Percentiles rank a stretch among this genome's conserved stretches.
phyloP scores from a whole-genome alignment of 2,888 invertebrate species.

The Drosophila rellima region DNA sequence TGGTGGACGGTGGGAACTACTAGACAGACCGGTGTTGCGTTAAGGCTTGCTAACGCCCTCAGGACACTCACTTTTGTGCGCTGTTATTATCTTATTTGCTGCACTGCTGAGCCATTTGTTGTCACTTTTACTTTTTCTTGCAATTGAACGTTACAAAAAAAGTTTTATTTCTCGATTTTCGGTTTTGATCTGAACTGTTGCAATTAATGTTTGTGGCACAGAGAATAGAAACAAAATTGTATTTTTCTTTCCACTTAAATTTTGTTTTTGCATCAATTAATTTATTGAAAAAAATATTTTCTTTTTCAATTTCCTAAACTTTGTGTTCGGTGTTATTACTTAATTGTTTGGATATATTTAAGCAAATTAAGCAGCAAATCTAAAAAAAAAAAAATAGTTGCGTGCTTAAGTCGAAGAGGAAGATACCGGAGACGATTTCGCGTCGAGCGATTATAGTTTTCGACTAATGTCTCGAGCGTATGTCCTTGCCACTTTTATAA shows the following conservation, averaged over 20 bases:
- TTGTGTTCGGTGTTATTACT: background rate
- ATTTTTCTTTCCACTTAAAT: background rate
- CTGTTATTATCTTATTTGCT: slow-evolving; percentile 21
- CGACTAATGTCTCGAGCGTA: slow-evolving; percentile 86
- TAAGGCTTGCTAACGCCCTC: background rate
- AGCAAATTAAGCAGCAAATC: slow-evolving; percentile 25
- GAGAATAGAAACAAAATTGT: slow-evolving; percentile 3
- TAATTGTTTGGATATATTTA: slow-evolving; percentile 21
- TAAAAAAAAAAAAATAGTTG: slow-evolving; percentile 55
- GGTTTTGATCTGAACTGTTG: background rate
- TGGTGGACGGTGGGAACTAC: background rate
- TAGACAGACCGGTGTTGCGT: slow-evolving; percentile 1
- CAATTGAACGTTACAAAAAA: slow-evolving; percentile 3
- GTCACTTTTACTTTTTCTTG: slow-evolving; percentile 67
- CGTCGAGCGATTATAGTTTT: slow-evolving; percentile 86
- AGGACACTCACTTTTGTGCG: slow-evolving; percentile 4
- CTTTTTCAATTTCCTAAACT: slow-evolving; percentile 17
- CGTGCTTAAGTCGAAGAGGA: slow-evolving; percentile 61
- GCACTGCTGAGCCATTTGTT: slow-evolving; percentile 65
- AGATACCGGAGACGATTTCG: slow-evolving; percentile 83
- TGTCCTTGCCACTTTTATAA: slow-evolving; percentile 86
- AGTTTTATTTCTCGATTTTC: background rate
- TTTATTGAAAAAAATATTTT: background rate
- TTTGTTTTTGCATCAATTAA: background rate
- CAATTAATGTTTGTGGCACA: background rate